Percentiles rank a stretch among this genome's conserved stretches.
Evolutionary conservation across 2,888 invertebrate genomes (phyloP).

Genomic region (Spisula subtruncata): DNA sequence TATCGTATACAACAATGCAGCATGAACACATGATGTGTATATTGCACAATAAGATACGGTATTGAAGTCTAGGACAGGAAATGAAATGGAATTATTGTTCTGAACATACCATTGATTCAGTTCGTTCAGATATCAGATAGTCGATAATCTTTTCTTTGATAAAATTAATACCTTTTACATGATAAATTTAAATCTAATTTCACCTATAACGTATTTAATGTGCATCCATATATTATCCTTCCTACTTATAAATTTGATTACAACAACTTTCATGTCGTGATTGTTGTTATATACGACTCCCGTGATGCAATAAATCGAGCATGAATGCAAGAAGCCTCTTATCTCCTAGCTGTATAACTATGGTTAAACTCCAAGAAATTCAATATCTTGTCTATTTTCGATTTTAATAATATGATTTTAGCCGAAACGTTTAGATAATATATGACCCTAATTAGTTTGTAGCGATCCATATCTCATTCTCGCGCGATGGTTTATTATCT

Average conservation of each 20-base stretch:
- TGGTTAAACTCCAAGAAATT: neutral
- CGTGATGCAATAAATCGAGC: neutral
- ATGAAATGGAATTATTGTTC: no score
- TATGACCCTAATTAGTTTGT: neutral
- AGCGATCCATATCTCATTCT: neutral
- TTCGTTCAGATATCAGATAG: neutral
- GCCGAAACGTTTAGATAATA: neutral
- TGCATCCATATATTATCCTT: neutral
- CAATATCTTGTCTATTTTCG: constrained; percentile 5
- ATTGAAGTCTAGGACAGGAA: no score
- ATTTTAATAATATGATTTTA: constrained; percentile 19
- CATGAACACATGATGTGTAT: no score
- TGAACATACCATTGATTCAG: neutral
- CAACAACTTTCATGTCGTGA: neutral
- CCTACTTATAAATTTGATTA: neutral
- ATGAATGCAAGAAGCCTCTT: neutral
- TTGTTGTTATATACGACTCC: neutral
- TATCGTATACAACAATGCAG: no score
- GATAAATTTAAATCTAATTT: neutral
- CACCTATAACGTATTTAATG: neutral
- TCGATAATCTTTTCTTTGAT: neutral
- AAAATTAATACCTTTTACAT: neutral
- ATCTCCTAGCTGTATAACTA: neutral
- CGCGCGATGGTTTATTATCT: neutral
- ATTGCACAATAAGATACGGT: no score